Evolutionary conservation across 1,140 invertebrate species (phyloP).

Genomic region (Procambarus clarkii): DNA sequence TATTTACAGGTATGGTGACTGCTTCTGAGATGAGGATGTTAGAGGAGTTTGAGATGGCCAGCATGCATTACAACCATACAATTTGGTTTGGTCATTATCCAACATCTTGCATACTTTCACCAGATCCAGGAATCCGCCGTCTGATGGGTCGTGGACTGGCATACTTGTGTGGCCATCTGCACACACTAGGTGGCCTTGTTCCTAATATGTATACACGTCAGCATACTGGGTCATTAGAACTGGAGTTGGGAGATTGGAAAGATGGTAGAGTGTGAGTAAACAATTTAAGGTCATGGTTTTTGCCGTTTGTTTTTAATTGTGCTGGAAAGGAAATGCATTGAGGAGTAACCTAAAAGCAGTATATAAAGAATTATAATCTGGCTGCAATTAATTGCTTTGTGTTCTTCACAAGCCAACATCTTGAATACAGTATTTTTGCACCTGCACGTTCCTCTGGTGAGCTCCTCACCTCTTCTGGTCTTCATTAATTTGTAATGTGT

Average conservation of each 20-base stretch:
- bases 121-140: constrained; percentile 75
- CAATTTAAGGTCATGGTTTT: background rate
- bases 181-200: constrained; percentile 86
- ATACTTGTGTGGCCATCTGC: constrained; percentile 95
- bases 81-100: constrained; percentile 96
- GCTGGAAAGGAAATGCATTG: too few species aligned
- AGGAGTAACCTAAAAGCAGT: too few species aligned
- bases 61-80: constrained; percentile 78
- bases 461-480: too few species aligned
- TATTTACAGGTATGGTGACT: constrained; percentile 56
- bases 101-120: constrained; percentile 85
- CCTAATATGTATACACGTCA: constrained; percentile 92
- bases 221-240: constrained; percentile 88
- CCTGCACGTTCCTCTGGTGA: too few species aligned
- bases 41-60: constrained; percentile 60
- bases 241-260: constrained; percentile 96
- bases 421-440: too few species aligned
- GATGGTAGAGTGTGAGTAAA: constrained; percentile 87
- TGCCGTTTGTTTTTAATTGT: too few species aligned
- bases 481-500: too few species aligned
- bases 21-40: constrained; percentile 76
- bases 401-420: too few species aligned
- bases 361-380: too few species aligned
- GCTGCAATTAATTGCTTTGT: too few species aligned
- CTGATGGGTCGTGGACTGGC: constrained; percentile 81